Evolutionary conservation across 1,140 invertebrate genomes (phyloP), one percentile per base, ranked within the genome.

Genomic region (Cydia strobilella): DNA sequence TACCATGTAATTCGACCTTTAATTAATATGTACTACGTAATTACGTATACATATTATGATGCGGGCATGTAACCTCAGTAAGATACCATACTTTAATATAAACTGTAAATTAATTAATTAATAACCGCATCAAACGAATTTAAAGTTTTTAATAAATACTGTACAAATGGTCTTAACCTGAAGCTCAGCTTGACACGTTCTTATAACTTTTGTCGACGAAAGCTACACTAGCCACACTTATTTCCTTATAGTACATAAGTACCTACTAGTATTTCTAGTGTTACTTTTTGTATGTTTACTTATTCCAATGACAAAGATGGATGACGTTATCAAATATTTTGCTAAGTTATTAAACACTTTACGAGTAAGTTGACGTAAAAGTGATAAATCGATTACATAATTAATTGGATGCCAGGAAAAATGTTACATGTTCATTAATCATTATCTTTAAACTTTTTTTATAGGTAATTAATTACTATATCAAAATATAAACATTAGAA

Each of bases 1-100:
- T n/a, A n/a, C n/a, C n/a, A n/a, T n/a, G n/a, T 39, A 35, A 66
- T 66, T 31, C n/a, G 31, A 31, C 63, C 63, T 66, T 66, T 66
- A 35, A 35, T 31, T 66, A 35, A 23, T 10, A 12, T 65, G 12
- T 39, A 65, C 20, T 31, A 63, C 20, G n/a, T 12, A 13, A 65
- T 10, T 31, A 63, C 20, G n/a, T 12, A 13, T 13, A 45, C 39
- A 1, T 42, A 10, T n/a, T n/a, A 63, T 15, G 63, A 66, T 7
- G 27, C 35, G 10, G 27, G 63, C 18, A 66, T 7, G 4, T 15
- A 54, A 54, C 15, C 15, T 54, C 15, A 54, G 51, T 48, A 48
- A 15, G 12, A 48, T 48, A 45, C 39, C 39, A 42, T 10, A 45
- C 45, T 15, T 15, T 15, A 48, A 48, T 48, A 15, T 48, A 48